phyloP scores from a whole-genome alignment of 1,140 invertebrate genomes.

The Drosophila neocordata region DNA sequence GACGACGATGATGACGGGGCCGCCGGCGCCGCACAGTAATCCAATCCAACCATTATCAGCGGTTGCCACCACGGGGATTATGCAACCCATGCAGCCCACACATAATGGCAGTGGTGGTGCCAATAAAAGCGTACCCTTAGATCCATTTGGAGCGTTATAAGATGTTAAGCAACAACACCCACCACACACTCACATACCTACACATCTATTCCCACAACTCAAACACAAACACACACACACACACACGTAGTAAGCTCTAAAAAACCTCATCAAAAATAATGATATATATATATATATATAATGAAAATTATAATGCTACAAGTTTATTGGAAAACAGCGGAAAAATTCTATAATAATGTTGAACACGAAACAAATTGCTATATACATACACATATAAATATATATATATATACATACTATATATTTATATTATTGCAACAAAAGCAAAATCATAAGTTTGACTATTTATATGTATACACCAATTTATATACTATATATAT shows the following conservation, averaged over 20 bases:
- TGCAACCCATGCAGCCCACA: constrained; percentile 73
- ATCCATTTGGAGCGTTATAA: constrained; percentile 83
- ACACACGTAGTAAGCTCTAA: constrained; percentile 50
- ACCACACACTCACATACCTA: constrained; percentile 25
- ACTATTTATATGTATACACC: constrained; percentile 76
- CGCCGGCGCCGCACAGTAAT: constrained; percentile 79
- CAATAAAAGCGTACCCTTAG: constrained; percentile 77
- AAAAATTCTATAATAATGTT: constrained; percentile 73
- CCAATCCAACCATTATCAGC: constrained; percentile 24
- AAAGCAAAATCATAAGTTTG: constrained; percentile 65
- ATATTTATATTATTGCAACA: constrained; percentile 68
- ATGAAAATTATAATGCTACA: constrained; percentile 58
- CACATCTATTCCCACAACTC: constrained; percentile 40
- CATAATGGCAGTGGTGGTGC: constrained; percentile 60
- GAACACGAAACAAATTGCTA: constrained; percentile 62
- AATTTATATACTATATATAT: constrained; percentile 65
- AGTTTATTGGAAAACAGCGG: constrained; percentile 46
- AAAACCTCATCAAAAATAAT: constrained; percentile 37
- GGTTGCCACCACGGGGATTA: constrained; percentile 52
- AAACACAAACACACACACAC: constrained; percentile 49
- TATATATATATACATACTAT: constrained; percentile 46
- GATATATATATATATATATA: constrained; percentile 60
- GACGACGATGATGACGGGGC: constrained; percentile 81
- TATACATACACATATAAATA: constrained; percentile 60
- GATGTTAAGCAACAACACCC: constrained; percentile 40